Base-by-base conservation (phyloP, 1,140 invertebrate genomes). In the Cotesia glomerata region DNA sequence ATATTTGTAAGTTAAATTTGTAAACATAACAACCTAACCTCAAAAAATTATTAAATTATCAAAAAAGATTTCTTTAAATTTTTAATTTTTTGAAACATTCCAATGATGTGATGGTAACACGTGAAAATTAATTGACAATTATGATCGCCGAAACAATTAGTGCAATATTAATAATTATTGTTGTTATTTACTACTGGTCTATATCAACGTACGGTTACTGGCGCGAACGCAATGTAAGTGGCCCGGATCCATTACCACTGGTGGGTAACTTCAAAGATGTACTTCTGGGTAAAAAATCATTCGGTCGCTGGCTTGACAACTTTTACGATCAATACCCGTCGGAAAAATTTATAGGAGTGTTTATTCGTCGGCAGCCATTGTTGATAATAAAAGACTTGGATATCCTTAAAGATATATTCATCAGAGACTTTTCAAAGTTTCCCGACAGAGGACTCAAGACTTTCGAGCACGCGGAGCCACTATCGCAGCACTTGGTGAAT, bases 361-460 rank as follows among this genome's bases (percentile, higher is more conserved):
- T 81, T 45, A 78, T 80, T 0, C 75, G 82, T n/a, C 75, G 76
- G 9, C 76, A 54, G 1, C 87, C 87, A 3, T 34, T 79, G 0
- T 72, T 88, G 0, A 71, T 89, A 1, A 0, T 89, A 0, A 75
- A 74, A 8, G 88, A 89, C 75, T 82, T 84, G 0, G 83, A 89
- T 5, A 14, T 87, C 1, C 84, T 89, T 11, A 88, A 86, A 58
- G 77, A 84, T 4, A 73, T 90, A 4, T 35, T 89, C 4, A 87
- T 89, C 1, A 88, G 85, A 75, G 85, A 89, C 68, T 90, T 90
- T 65, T 76, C 82, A 0, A 78, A 78, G 45, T 89, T 89, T 59
- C 65, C 82, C 5, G 78, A 88, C 71, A 80, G 87, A n/a, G 86
- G 83, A 2, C 34, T 84, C 1, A 67, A 54, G 32, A 74, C 80